These are phyloP conservation scores for Cynopterus sphinx DNA, from an alignment of 2,797 vertebrate genomes.

Conservation along the genomic window DNA sequence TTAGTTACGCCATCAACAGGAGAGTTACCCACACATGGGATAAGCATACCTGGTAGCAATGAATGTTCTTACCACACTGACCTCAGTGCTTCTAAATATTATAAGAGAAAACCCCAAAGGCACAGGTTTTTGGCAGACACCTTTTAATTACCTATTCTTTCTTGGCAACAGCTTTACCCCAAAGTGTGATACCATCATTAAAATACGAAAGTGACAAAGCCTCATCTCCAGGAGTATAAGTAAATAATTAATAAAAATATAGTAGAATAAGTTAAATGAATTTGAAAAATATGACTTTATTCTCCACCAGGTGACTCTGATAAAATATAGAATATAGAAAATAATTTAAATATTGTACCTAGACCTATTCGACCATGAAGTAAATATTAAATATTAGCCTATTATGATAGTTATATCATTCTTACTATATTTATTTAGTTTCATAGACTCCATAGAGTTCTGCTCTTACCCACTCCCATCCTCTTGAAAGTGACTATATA, in stretches of 20 bases:
- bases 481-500: neutral
- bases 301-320: neutral
- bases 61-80: neutral
- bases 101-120: neutral
- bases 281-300: neutral
- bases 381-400: neutral
- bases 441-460: neutral
- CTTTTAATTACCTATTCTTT: neutral
- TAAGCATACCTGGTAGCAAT: neutral
- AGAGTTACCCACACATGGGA: neutral
- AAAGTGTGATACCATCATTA: neutral
- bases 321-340: neutral
- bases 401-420: neutral
- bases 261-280: neutral
- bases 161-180: neutral
- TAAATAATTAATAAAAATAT: neutral
- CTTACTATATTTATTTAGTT: neutral
- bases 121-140: neutral
- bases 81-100: neutral
- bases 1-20: neutral
- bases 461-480: neutral
- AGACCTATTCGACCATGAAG: neutral
- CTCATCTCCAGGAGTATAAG: neutral
- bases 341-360: neutral
- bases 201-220: neutral